Evolutionary conservation across 2,113 vertebrate genomes (phyloP), one percentile per base, ranked within the genome.

Genomic region (Cromileptes altivelis): DNA sequence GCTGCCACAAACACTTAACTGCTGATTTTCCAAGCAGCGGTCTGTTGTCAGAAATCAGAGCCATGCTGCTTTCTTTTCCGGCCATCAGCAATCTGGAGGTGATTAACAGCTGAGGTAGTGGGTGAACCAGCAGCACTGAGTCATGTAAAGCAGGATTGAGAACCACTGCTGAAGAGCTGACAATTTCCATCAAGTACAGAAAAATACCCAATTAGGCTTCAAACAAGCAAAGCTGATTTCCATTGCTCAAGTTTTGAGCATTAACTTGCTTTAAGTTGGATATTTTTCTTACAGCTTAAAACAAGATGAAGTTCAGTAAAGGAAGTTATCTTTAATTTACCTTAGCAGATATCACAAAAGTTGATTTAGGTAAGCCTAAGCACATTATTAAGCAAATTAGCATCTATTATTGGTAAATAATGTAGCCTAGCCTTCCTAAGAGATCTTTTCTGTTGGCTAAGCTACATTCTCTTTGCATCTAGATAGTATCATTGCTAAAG

Each of bases 81-180:
- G 6, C 74, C 12, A 18, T 55, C 75, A 55, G 63, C 75, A 79
- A 78, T 82, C 71, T 55, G 75, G 12, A 1, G 15, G 47, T 78
- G 85, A 82, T 80, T 52, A 85, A n/a, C 45, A 0, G 1, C 75
- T n/a, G 0, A 67, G 37, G 52, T 42, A 18, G 70, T 77, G 68
- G 55, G 33, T 62, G 56, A 74, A 69, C 13, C 55, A 70, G 74
- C 50, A 78, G 27, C 47, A 57, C 27, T 76, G 71, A 85, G 27
- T 75, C 75, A 79, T 64, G 10, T 17, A 17, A 49, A 52, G 56
- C n/a, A 19, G 33, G 33, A 52, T 45, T 58, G 6, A 62, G n/a
- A 65, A 30, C 42, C 25, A 25, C 30, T 4, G 45, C 45, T 53
- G 21, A 42, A 25, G 53, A 47, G 45, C 37, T 70, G 27, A 42